phyloP scores from a whole-genome alignment of 2,113 vertebrate genomes.

The Melanostigma gelatinosum region DNA sequence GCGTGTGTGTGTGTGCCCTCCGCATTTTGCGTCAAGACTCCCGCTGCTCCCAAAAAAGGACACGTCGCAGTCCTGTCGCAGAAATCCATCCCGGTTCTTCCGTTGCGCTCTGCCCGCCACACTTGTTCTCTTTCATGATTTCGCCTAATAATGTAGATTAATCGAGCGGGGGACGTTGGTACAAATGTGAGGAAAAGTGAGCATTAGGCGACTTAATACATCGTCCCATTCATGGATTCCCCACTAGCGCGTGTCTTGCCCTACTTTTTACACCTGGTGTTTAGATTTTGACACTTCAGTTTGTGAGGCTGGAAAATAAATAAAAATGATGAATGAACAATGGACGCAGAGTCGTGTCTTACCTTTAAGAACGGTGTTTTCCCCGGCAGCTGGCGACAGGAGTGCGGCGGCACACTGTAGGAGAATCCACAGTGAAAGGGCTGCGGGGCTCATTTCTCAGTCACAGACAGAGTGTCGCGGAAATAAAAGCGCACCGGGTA shows the following conservation, averaged over 20 bases:
- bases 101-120: conserved; percentile 24
- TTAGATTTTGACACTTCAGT: neutral
- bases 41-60: conserved; percentile 54
- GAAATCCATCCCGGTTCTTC: conserved; percentile 56
- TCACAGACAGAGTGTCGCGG: conserved; percentile 22
- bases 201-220: fast-evolving
- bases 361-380: conserved; percentile 73
- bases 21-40: conserved; percentile 1
- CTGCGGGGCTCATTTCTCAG: conserved; percentile 68
- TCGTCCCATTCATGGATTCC: neutral
- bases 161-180: neutral
- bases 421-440: conserved; percentile 65
- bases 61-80: conserved; percentile 42
- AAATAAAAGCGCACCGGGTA: conserved; percentile 13
- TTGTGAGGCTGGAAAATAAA: neutral
- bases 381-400: conserved; percentile 40
- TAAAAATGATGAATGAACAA: conserved; percentile 23
- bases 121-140: conserved; percentile 37
- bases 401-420: conserved; percentile 50
- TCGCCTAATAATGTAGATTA: conserved; percentile 8
- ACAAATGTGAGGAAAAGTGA: neutral
- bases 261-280: neutral
- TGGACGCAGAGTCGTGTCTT: conserved; percentile 44
- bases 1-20: neutral
- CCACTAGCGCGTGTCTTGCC: neutral